Evolutionary conservation across 2,888 invertebrate species (phyloP).

Genomic region (Oasisia sp.): DNA sequence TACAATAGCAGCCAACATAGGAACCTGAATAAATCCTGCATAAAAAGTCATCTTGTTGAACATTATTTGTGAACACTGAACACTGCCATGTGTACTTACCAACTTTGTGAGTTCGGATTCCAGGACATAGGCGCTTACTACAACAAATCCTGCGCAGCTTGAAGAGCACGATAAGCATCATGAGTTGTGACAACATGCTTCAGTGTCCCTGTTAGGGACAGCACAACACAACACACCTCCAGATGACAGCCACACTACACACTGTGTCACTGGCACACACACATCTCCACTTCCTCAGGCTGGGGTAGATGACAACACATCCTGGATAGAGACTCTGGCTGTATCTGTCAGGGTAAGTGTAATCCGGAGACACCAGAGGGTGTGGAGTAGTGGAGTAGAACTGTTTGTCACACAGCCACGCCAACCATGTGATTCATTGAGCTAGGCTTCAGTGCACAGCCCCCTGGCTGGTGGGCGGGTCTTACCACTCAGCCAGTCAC

Average conservation of each 20-base stretch:
- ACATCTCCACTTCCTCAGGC: not conserved
- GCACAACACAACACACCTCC: not conserved
- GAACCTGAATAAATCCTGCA: too few relatives aligned
- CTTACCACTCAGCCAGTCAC: not conserved
- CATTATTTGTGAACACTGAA: too few relatives aligned
- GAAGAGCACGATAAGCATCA: not conserved
- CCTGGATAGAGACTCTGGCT: not conserved
- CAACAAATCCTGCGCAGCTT: constrained; percentile 17
- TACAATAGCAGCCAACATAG: too few relatives aligned
- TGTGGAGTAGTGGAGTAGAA: not conserved
- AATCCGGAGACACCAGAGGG: not conserved
- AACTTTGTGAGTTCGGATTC: not conserved
- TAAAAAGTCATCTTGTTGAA: too few relatives aligned
- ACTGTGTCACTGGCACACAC: not conserved
- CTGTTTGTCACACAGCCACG: not conserved
- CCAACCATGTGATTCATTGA: not conserved
- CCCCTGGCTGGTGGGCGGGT: not conserved
- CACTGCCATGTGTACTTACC: not conserved
- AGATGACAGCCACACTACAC: not conserved
- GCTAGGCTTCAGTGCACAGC: not conserved
- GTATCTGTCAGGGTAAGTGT: not conserved
- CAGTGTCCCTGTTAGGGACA: not conserved
- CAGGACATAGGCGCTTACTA: not conserved
- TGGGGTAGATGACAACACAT: not conserved
- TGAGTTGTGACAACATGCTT: not conserved